These are phyloP conservation scores for Anthoptus insignis DNA, from an alignment of 2,888 invertebrate species.

Conservation along the genomic window DNA sequence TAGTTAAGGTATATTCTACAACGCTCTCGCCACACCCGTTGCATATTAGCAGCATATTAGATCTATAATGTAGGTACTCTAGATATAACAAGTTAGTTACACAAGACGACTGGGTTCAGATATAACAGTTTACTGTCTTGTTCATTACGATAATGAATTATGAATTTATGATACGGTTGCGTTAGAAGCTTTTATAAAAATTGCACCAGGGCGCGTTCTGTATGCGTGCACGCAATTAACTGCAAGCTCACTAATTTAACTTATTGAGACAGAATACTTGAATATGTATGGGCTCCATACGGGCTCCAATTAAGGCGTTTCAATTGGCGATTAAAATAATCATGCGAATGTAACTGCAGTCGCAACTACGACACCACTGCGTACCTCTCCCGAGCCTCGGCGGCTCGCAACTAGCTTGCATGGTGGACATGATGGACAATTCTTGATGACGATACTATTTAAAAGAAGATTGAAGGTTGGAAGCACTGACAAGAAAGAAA, in stretches of 20 bases:
- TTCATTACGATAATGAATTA: conserved; percentile 33
- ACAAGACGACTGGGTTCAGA: conserved; percentile 10
- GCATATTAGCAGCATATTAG: too few relatives aligned
- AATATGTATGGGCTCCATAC: conserved; percentile 37
- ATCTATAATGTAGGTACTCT: too few relatives aligned
- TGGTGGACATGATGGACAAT: too few relatives aligned
- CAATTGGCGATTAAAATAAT: conserved; percentile 39
- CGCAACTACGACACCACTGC: conserved; percentile 23
- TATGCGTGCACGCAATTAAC: conserved; percentile 29
- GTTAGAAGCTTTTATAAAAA: conserved; percentile 20
- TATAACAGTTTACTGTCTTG: conserved; percentile 26
- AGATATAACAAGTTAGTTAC: background rate
- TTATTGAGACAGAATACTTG: conserved; percentile 33
- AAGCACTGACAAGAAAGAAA: too few relatives aligned
- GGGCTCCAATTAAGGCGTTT: conserved; percentile 39
- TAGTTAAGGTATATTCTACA: too few relatives aligned
- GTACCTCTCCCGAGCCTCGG: too few relatives aligned
- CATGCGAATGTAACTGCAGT: conserved; percentile 32
- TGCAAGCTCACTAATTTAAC: conserved; percentile 37
- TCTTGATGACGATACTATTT: too few relatives aligned
- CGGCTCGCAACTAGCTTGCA: too few relatives aligned
- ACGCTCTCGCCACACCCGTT: too few relatives aligned
- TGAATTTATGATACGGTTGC: conserved; percentile 36
- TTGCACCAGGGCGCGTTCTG: background rate
- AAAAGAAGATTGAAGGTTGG: too few relatives aligned